phyloP scores from a whole-genome alignment of 1,140 invertebrate species.

The Pachyrhynchus sulphureomaculatus region DNA sequence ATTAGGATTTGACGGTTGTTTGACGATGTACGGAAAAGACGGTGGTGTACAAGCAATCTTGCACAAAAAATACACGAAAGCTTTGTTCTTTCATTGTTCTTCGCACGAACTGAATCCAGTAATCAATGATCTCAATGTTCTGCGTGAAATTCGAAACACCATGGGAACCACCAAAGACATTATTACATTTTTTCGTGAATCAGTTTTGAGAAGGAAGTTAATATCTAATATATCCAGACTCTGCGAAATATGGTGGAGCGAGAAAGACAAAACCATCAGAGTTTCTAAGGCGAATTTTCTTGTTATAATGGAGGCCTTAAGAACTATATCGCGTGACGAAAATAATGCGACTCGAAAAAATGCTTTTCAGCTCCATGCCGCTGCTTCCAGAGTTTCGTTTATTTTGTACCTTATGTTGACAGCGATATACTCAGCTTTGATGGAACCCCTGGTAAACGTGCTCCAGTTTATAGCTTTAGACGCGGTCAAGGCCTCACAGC shows the following conservation, averaged over 20 bases:
- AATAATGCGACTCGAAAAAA: conserved; percentile 43
- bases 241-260: conserved; percentile 46
- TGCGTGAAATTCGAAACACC: conserved; percentile 42
- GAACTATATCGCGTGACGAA: conserved; percentile 42
- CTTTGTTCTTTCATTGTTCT: conserved; percentile 48
- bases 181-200: conserved; percentile 47
- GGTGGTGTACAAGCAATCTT: conserved; percentile 44
- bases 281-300: conserved; percentile 32
- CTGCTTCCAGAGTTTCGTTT: too few relatives aligned
- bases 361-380: conserved; percentile 42
- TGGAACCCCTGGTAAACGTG: conserved; percentile 42
- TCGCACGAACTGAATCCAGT: too few relatives aligned
- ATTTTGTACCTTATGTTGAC: conserved; percentile 33
- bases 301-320: conserved; percentile 31
- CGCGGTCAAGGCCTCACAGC: conserved; percentile 42
- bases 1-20: conserved; percentile 44
- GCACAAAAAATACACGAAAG: conserved; percentile 44
- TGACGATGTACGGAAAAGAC: conserved; percentile 46
- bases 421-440: conserved; percentile 43
- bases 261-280: conserved; percentile 48
- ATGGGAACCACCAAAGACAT: conserved; percentile 45
- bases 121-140: conserved; percentile 45
- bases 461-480: too few relatives aligned
- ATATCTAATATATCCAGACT: conserved; percentile 44
- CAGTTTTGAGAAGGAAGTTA: conserved; percentile 42